phyloP scores from a whole-genome alignment of 2,113 vertebrate genomes.

The Corydoras maculifer region DNA sequence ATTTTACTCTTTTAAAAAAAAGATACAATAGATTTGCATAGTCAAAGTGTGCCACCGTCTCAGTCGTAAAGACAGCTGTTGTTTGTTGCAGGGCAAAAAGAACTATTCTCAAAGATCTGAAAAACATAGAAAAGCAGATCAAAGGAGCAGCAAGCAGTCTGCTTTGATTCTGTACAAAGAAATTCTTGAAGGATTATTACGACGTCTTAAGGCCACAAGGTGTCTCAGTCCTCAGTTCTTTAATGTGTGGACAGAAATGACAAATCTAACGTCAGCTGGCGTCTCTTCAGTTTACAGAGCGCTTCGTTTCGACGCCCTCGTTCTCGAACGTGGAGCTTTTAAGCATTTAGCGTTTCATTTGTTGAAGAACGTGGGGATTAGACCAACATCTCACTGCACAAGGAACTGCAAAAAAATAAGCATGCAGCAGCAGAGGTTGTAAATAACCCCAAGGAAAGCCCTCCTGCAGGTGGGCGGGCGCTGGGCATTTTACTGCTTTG shows the following conservation, averaged over 20 bases:
- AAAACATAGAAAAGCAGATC: too few relatives aligned
- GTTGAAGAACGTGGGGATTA: not conserved
- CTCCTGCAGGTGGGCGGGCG: constrained; percentile 42
- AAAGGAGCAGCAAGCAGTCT: not conserved
- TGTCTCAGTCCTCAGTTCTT: constrained; percentile 37
- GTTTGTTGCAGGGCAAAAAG: too few relatives aligned
- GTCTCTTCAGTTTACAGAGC: too few relatives aligned
- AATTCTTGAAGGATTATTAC: too few relatives aligned
- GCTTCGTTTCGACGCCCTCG: too few relatives aligned
- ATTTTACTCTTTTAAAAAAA: too few relatives aligned
- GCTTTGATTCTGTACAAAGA: too few relatives aligned
- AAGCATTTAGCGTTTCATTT: too few relatives aligned
- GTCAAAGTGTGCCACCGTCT: too few relatives aligned
- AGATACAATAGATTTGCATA: too few relatives aligned
- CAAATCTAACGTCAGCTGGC: not conserved
- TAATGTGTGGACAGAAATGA: not conserved
- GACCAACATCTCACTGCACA: not conserved
- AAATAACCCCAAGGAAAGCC: constrained; percentile 43
- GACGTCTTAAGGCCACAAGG: constrained; percentile 39
- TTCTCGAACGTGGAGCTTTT: too few relatives aligned
- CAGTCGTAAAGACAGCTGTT: too few relatives aligned
- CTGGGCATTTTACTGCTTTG: not conserved
- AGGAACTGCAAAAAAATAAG: not conserved
- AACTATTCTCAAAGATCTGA: not conserved
- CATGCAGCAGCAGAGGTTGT: constrained; percentile 22